phyloP scores from a whole-genome alignment of 1,140 invertebrate species.

The Psix sp. region DNA sequence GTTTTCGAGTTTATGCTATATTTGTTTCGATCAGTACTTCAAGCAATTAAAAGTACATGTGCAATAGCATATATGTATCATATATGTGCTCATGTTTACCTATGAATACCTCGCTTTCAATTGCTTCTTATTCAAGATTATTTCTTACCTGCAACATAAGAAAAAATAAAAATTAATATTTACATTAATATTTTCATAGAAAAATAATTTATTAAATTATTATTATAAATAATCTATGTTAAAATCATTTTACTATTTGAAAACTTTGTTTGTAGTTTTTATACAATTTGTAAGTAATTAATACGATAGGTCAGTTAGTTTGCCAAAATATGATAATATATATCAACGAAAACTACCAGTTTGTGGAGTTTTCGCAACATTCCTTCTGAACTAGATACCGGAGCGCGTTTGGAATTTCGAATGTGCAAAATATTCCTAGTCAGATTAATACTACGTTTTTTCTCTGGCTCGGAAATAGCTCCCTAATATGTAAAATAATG shows the following conservation, averaged over 20 bases:
- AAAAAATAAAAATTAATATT: too few relatives aligned
- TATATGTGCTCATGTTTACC: too few relatives aligned
- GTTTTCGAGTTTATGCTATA: too few relatives aligned
- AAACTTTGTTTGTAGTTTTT: too few relatives aligned
- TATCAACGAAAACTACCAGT: constrained; percentile 55
- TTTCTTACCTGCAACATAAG: background rate
- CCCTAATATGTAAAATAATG: background rate
- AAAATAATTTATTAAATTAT: too few relatives aligned
- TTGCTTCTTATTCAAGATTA: background rate
- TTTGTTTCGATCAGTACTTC: too few relatives aligned
- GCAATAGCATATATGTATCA: too few relatives aligned
- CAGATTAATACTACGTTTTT: constrained; percentile 36
- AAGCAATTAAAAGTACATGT: too few relatives aligned
- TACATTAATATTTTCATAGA: too few relatives aligned
- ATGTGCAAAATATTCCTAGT: constrained; percentile 35
- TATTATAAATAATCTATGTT: too few relatives aligned
- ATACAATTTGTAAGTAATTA: constrained; percentile 71
- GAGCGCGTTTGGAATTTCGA: constrained; percentile 63
- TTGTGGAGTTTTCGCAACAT: constrained; percentile 68
- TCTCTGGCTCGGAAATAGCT: background rate
- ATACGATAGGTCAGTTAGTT: constrained; percentile 70
- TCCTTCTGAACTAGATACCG: constrained; percentile 43
- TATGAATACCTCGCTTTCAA: too few relatives aligned
- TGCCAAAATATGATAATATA: constrained; percentile 47
- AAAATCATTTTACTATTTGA: too few relatives aligned